A percentile compares a stretch with the other conserved stretches of the same genome.
Evolutionary conservation across 2,888 invertebrate genomes (phyloP).

Genomic region (Reticulitermes lucifugus): DNA sequence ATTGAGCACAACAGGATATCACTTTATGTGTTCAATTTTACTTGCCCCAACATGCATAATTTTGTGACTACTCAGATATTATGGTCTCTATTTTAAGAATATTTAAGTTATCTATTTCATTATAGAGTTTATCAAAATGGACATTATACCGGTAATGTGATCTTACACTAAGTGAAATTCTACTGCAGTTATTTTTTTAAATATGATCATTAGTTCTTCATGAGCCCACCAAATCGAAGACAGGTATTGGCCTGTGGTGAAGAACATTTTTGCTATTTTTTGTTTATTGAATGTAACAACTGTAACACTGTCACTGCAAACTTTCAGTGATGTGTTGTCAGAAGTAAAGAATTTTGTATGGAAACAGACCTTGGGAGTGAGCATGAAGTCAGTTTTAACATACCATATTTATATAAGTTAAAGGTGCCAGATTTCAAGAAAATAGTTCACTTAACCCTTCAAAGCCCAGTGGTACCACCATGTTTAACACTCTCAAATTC

Average conservation of each 20-base stretch:
- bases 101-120: too few relatives aligned
- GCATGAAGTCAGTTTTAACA: background rate
- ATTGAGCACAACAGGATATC: too few relatives aligned
- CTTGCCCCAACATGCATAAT: too few relatives aligned
- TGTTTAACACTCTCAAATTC: too few relatives aligned
- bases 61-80: too few relatives aligned
- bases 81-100: too few relatives aligned
- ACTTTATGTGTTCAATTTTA: too few relatives aligned
- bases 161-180: background rate
- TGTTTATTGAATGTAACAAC: background rate
- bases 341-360: background rate
- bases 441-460: background rate
- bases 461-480: too few relatives aligned
- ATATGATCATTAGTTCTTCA: background rate
- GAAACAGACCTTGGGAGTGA: background rate
- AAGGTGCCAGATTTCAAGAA: background rate
- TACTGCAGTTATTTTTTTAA: background rate
- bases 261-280: background rate
- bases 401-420: background rate
- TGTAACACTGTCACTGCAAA: background rate
- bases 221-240: background rate
- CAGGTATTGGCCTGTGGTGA: background rate
- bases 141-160: too few relatives aligned
- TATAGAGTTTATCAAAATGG: too few relatives aligned
- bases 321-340: background rate